Evolutionary conservation across 2,797 vertebrate species (phyloP).

Genomic region (Sebastes vulpes): DNA sequence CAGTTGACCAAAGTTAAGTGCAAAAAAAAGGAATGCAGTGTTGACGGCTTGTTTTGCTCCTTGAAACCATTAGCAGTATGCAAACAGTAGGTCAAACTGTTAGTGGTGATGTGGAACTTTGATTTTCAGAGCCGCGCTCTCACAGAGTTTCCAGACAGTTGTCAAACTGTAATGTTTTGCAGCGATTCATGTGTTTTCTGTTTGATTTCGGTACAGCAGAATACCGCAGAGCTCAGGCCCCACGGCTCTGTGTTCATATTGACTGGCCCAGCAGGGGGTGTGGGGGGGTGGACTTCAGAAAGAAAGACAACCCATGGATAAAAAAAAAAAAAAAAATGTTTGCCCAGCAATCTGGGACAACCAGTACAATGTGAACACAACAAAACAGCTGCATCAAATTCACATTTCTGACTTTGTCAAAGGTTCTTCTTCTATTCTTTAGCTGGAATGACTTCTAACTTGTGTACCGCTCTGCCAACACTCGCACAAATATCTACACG

Average conservation of each 20-base stretch:
- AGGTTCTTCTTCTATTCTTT: slow-evolving; percentile 25
- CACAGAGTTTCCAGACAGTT: slow-evolving; percentile 27
- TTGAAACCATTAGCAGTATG: slow-evolving; percentile 16
- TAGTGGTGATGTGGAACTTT: slow-evolving; percentile 24
- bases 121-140: background rate
- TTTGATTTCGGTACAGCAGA: slow-evolving; percentile 44
- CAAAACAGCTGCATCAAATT: slow-evolving; percentile 50
- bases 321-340: slow-evolving; percentile 26
- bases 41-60: slow-evolving; percentile 8
- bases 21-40: background rate
- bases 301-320: slow-evolving; percentile 39
- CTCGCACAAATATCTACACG: background rate
- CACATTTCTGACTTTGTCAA: slow-evolving; percentile 32
- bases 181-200: slow-evolving; percentile 52
- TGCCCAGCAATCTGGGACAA: slow-evolving; percentile 36
- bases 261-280: slow-evolving; percentile 33
- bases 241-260: slow-evolving; percentile 44
- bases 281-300: slow-evolving; percentile 8
- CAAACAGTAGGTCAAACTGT: slow-evolving; percentile 22
- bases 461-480: slow-evolving; percentile 8
- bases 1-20: background rate
- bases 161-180: slow-evolving; percentile 44
- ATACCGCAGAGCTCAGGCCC: slow-evolving; percentile 44
- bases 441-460: slow-evolving; percentile 2
- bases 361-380: slow-evolving; percentile 26